These are phyloP conservation scores for Diplogasteroides magnus DNA, from an alignment of 1,140 invertebrate species.

Conservation along the genomic window DNA sequence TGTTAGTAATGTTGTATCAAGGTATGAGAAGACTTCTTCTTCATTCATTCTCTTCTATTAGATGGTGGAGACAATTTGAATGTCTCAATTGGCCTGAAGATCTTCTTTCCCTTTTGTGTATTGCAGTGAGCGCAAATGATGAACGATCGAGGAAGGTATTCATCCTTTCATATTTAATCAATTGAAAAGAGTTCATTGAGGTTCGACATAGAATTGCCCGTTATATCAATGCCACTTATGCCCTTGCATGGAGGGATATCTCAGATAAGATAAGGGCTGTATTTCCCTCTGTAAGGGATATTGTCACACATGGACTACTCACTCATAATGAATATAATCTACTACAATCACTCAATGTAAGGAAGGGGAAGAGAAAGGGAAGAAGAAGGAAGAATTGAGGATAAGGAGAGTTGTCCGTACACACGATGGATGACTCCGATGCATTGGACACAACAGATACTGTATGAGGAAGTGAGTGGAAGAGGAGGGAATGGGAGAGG, in stretches of 20 bases:
- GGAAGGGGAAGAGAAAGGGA: neutral
- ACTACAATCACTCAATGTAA: slow-evolving; percentile 14
- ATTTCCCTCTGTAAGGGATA: slow-evolving; percentile 14
- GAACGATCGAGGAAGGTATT: slow-evolving; percentile 11
- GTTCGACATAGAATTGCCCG: slow-evolving; percentile 27
- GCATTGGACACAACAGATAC: slow-evolving; percentile 25
- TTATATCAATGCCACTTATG: slow-evolving; percentile 20
- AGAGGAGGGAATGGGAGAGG: slow-evolving; percentile 4
- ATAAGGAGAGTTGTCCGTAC: slow-evolving; percentile 4
- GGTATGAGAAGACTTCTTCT: no score
- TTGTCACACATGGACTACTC: slow-evolving; percentile 20
- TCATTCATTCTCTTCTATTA: neutral
- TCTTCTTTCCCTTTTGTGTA: slow-evolving; percentile 20
- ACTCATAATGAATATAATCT: slow-evolving; percentile 23
- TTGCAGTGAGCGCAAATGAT: slow-evolving; percentile 12
- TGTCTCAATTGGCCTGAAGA: slow-evolving; percentile 29
- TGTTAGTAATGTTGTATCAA: slow-evolving; percentile 21
- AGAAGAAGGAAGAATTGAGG: neutral
- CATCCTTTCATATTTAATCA: neutral
- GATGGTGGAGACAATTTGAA: slow-evolving; percentile 31
- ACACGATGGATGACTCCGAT: slow-evolving; percentile 25
- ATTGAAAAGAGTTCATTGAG: neutral
- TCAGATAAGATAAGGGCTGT: slow-evolving; percentile 24
- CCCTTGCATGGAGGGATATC: slow-evolving; percentile 26
- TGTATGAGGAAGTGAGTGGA: slow-evolving; percentile 17